Evolutionary conservation across 2,888 invertebrate species (phyloP), one percentile per base, ranked within the genome.

Genomic region (Lottia gigantea): DNA sequence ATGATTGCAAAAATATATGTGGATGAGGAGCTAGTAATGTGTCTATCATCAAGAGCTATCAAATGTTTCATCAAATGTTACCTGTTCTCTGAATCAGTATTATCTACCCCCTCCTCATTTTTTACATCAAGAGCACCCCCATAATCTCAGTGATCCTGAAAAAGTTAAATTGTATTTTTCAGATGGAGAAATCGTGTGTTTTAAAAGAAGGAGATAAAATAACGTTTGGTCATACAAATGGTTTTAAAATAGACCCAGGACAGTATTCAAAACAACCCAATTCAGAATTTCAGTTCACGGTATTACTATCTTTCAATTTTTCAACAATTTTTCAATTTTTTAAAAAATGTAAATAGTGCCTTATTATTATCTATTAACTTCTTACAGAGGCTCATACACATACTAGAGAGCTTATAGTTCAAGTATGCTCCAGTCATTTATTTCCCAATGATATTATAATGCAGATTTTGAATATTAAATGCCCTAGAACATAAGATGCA

Each of bases 211-310:
- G 88, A 8, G 89, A 89, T 73, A 83, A 84, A 47, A 82, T 90
- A 64, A 88, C 86, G n/a, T 90, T 90, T 78, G 90, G 90, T 12
- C 89, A 90, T 75, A 83, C 86, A 23, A 89, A 89, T 78, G 89
- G 89, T 14, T 86, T 85, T 64, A 86, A 88, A 65, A 83, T 89
- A 46, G 80, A 83, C 62, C 85, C 87, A 16, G 88, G 88, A 6
- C 78, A 80, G 49, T 78, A 75, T 46, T 85, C 86, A 0, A 80
- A 79, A 26, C 87, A 87, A 71, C 80, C 80, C 0, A 74, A 84
- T 55, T 85, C 87, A 8, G 87, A 87, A 74, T 88, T 88, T 74
- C 80, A 83, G 71, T 88, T 85, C 76, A 67, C 83, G 70, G 88
- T 88, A 80, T 81, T 8, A 40, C 7, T 40, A 6, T 40, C 40